Evolutionary conservation across 2,888 invertebrate species (phyloP).

Genomic region (Archaeoteleia sp.): DNA sequence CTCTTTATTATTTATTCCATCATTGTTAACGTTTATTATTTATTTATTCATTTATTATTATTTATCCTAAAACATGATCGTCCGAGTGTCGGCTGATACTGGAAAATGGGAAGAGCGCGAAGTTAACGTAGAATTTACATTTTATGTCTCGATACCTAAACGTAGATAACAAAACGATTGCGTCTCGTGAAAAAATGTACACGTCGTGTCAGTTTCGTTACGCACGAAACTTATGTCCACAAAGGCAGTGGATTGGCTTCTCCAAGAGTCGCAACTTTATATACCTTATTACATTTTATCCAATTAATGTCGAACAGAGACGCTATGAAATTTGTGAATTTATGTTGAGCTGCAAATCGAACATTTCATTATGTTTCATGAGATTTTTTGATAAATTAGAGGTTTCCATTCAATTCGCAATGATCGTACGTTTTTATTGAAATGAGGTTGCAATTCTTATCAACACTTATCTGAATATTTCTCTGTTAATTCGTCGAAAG

Average conservation of each 20-base stretch:
- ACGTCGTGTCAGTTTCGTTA: conserved; percentile 11
- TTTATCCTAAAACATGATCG: conserved; percentile 48
- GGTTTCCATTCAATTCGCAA: no score
- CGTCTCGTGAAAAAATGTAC: conserved; percentile 33
- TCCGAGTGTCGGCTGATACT: conserved; percentile 30
- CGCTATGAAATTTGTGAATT: conserved; percentile 36
- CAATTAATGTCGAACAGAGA: conserved; percentile 31
- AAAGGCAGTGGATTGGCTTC: conserved; percentile 45
- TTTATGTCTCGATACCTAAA: conserved; percentile 33
- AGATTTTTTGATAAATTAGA: no score
- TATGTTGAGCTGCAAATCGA: conserved; percentile 41
- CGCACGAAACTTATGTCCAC: conserved; percentile 24
- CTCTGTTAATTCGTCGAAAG: conserved; percentile 1
- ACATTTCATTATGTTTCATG: conserved; percentile 23
- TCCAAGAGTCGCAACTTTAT: conserved; percentile 21
- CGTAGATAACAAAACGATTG: conserved; percentile 47
- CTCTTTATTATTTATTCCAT: conserved; percentile 47
- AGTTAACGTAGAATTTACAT: conserved; percentile 47
- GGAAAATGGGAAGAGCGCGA: conserved; percentile 49
- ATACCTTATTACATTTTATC: neutral
- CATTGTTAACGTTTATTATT: conserved; percentile 46
- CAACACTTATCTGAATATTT: conserved; percentile 24
- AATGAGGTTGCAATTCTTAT: conserved; percentile 21
- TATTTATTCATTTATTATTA: conserved; percentile 38
- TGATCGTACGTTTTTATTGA: conserved; percentile 27